These are phyloP conservation scores for Diachasma alloeum DNA, from an alignment of 1,140 invertebrate species.

Conservation along the genomic window DNA sequence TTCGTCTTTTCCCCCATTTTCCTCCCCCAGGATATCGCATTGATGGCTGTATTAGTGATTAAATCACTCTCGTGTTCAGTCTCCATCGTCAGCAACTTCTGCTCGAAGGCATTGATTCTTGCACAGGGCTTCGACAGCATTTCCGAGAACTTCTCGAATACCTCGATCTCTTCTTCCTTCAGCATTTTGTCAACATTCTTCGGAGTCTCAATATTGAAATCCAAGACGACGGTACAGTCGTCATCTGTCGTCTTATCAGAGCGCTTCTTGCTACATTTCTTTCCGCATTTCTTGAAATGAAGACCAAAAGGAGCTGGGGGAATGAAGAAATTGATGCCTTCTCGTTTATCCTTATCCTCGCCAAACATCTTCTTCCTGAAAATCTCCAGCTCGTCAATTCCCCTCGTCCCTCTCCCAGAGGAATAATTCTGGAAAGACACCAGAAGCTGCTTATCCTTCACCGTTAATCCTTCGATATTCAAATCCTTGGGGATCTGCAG, in stretches of 20 bases:
- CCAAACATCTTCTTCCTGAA: conserved; percentile 47
- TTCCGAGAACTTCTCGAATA: not conserved
- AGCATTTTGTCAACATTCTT: conserved; percentile 13
- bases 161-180: not conserved
- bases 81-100: not conserved
- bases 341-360: not conserved
- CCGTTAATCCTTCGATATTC: conserved; percentile 28
- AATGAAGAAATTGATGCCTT: conserved; percentile 33
- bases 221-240: not conserved
- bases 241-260: not conserved
- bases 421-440: conserved; percentile 36
- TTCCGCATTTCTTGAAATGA: not conserved
- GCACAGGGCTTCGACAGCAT: not conserved
- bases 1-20: not conserved
- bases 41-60: not conserved
- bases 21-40: not conserved
- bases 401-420: not conserved
- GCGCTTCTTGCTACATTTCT: not conserved
- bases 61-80: not conserved
- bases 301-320: conserved; percentile 46
- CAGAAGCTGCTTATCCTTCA: conserved; percentile 47
- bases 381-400: not conserved
- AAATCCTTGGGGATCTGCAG: conserved; percentile 38
- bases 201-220: conserved; percentile 29
- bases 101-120: not conserved